Evolutionary conservation across 2,113 vertebrate species (phyloP), one percentile per base, ranked within the genome.

Genomic region (Nerophis lumbriciformis): DNA sequence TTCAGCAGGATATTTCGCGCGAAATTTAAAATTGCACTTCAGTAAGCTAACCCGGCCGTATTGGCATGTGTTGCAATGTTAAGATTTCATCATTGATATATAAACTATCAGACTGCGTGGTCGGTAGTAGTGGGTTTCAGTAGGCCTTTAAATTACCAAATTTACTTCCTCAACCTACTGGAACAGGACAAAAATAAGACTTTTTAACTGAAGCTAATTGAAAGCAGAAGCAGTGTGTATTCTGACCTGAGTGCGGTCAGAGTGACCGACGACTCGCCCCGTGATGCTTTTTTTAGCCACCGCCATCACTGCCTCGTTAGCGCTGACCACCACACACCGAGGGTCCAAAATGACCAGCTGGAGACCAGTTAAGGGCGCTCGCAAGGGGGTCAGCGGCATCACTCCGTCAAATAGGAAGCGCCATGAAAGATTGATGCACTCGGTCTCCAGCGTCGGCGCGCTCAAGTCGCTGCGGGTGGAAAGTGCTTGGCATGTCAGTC

Each of bases 271-370:
- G 72, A 72, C 69, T 69, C 38, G 64, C 2, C 69, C 61, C 14
- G 50, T 9, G 39, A 28, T 28, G 70, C 76, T 79, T 69, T 83
- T 88, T 85, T 83, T 84, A 82, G 75, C 61, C 61, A 76, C 64
- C 50, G 44, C 37, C n/a, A 72, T 60, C 61, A 75, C 64, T 42
- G 39, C 54, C n/a, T 85, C 82, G 81, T 88, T 86, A 86, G 66
- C 16, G 42, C 10, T 63, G 69, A 70, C 71, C 72, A 71, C 47
- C 65, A 66, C 74, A 71, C 64, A 56, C 51, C 8, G n/a, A 59
- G 54, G 63, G 51, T 35, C 21, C 50, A 39, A 76, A 64, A 68
- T 52, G 59, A 71, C 74, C 84, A 81, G 72, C 76, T 78, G 76
- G 78, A 76, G 68, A 79, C 66, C 51, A 37, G 60, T 48, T 57